These are phyloP conservation scores for Ceratitis capitata DNA, from an alignment of 1,140 invertebrate genomes.

Conservation along the genomic window DNA sequence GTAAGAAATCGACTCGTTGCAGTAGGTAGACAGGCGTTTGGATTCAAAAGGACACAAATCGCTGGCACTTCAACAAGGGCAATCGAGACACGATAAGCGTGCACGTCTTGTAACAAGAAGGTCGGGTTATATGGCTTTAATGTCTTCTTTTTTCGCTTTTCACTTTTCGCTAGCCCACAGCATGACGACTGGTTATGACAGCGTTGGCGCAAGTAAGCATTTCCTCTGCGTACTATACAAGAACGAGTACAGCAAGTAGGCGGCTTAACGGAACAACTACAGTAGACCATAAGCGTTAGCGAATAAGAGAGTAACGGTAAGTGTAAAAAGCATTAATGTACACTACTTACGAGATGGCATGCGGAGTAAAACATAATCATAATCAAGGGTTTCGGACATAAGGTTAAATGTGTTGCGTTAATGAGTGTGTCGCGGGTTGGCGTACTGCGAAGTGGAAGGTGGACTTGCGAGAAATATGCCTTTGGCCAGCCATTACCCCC, in stretches of 20 bases:
- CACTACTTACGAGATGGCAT: not conserved
- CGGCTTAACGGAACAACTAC: not conserved
- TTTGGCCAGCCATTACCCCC: not conserved
- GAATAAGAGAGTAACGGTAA: not conserved
- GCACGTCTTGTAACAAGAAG: not conserved
- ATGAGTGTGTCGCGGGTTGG: not conserved
- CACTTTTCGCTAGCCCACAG: not conserved
- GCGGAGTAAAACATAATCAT: conserved; percentile 2
- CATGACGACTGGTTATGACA: not conserved
- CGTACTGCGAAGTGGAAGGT: not conserved
- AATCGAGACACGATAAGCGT: not conserved
- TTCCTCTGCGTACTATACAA: not conserved
- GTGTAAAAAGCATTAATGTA: not conserved
- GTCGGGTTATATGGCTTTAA: not conserved
- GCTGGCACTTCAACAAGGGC: not conserved
- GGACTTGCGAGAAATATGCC: not conserved
- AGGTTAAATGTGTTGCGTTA: conserved; percentile 21
- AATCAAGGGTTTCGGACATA: conserved; percentile 18
- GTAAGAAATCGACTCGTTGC: not conserved
- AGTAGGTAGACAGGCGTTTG: not conserved
- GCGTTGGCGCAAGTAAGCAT: not conserved
- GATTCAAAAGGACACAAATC: conserved; percentile 1
- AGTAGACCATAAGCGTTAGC: not conserved
- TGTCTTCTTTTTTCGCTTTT: not conserved
- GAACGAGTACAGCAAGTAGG: not conserved